Base-by-base conservation (phyloP, 2,797 vertebrate genomes). In the Lepilemur septentrionalis region DNA sequence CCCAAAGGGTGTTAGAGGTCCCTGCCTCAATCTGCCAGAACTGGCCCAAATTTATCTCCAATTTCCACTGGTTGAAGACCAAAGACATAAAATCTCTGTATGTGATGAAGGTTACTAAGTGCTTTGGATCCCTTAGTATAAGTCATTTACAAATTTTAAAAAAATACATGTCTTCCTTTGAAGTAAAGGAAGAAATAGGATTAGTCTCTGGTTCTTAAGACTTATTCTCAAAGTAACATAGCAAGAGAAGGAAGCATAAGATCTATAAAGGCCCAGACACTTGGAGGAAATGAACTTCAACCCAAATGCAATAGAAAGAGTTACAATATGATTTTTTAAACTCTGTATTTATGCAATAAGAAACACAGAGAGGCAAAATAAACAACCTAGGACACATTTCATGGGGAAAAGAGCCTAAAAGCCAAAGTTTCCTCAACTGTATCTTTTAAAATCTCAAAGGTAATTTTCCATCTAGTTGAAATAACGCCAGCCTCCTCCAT, bases 401-500 rank as follows among this genome's bases (percentile, higher is more conserved):
- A 72, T 67, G 59, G n/a, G 22, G 14, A 17, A 61, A 92, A 63
- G 17, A 72, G 55, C 3, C 8, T 70, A 82, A 96, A 94, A 84
- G 30, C 13, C 41, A 69, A 91, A 63, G 15, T 70, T 79, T 89
- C 59, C 2, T 78, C 69, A 81, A 85, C 92, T 57, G 0, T 2
- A 22, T 50, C 69, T 80, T 96, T 85, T 59, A 67, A 88, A 96
- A 85, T 86, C n/a, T 65, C 79, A 52, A 84, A 89, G n/a, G 35
- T 79, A 81, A 32, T 78, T 95, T 94, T 96, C 30, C 3, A n/a
- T 32, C 23, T 2, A 13, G 2, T 70, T 79, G 61, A 92, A 96
- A 72, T 85, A 88, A 41, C n/a, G 50, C 57, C 46, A 82, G 2
- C 43, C 4, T 30, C 25, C 13, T 70, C 32, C 18, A 78, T 1